Conservation (phyloP, 2,797 vertebrate species). For the Lithobates sylvaticus region DNA sequence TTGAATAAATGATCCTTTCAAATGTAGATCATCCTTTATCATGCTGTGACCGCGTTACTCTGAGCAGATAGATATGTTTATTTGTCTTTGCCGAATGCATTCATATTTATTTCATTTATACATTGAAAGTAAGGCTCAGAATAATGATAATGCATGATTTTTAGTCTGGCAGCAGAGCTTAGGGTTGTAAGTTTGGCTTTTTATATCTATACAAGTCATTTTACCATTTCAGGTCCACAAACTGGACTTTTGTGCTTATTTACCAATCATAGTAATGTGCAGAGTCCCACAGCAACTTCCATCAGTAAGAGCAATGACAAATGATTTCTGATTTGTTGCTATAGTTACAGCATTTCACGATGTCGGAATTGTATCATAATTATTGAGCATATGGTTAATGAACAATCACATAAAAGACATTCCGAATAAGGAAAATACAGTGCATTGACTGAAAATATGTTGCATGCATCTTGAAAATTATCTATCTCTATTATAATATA, state of each 20-base stretch:
- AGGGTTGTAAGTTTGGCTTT: not conserved
- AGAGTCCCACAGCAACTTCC: too few species aligned
- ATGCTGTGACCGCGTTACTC: not conserved
- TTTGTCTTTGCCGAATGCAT: not conserved
- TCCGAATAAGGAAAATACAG: not conserved
- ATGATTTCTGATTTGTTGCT: too few species aligned
- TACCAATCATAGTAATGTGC: too few species aligned
- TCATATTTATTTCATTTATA: not conserved
- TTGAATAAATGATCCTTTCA: constrained; percentile 31
- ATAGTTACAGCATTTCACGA: too few species aligned
- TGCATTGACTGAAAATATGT: too few species aligned
- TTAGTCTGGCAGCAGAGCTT: not conserved
- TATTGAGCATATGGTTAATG: too few species aligned
- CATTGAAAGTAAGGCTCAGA: not conserved
- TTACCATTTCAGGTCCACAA: not conserved
- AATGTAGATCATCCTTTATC: constrained; percentile 1
- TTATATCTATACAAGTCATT: not conserved
- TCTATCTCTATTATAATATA: too few species aligned
- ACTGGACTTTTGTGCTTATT: not conserved
- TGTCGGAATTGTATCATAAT: too few species aligned
- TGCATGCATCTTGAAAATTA: too few species aligned
- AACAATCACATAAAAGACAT: not conserved
- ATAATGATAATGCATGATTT: not conserved
- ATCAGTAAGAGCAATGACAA: too few species aligned
- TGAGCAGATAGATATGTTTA: constrained; percentile 7